phyloP scores from a whole-genome alignment of 2,888 invertebrate species.

The Dryocosmus kuriphilus region DNA sequence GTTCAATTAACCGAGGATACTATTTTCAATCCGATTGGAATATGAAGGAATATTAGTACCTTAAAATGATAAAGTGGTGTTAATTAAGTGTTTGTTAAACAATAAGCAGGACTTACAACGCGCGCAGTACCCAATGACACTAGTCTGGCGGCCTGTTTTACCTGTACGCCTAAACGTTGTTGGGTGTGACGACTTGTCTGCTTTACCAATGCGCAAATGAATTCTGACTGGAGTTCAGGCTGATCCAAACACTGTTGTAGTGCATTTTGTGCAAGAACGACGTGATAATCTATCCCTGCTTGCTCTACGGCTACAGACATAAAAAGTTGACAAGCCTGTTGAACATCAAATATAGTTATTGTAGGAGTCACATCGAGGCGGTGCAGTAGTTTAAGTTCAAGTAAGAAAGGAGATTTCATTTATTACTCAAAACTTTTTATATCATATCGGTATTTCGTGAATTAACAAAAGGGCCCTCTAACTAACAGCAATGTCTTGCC shows the following conservation, averaged over 20 bases:
- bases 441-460: no score
- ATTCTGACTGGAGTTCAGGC: slow-evolving; percentile 94
- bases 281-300: slow-evolving; percentile 98
- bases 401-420: no score
- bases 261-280: slow-evolving; percentile 97
- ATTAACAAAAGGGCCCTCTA: no score
- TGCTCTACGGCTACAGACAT: slow-evolving; percentile 97
- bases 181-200: slow-evolving; percentile 94
- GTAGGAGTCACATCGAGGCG: neutral
- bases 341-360: slow-evolving; percentile 41
- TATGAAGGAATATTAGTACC: slow-evolving; percentile 14
- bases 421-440: no score
- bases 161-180: slow-evolving; percentile 89
- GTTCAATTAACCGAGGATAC: no score
- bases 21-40: no score
- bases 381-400: no score
- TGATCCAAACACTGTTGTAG: slow-evolving; percentile 94
- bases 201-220: slow-evolving; percentile 93
- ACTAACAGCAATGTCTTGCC: no score
- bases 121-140: slow-evolving; percentile 78
- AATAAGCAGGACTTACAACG: slow-evolving; percentile 78
- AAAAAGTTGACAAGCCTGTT: slow-evolving; percentile 95
- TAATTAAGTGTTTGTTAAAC: slow-evolving; percentile 74
- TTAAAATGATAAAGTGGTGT: slow-evolving; percentile 69
- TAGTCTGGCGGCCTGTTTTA: slow-evolving; percentile 81